Conservation (phyloP, 2,113 vertebrate species). For the Octodon degus region DNA sequence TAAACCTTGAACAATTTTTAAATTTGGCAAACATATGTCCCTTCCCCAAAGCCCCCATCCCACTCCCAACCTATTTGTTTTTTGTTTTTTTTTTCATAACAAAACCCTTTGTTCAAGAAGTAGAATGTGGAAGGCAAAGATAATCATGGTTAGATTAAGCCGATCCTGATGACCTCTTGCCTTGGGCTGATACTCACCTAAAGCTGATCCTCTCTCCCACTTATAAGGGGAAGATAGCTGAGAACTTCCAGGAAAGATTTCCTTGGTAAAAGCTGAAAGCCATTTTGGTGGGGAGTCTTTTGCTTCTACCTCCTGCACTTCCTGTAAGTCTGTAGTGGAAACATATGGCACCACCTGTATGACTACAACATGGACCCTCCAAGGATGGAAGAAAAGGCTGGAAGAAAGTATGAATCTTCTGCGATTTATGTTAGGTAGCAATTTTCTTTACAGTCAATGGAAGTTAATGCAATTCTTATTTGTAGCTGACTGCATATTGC, state of each 20-base stretch:
- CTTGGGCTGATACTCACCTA: neutral
- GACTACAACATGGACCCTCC: neutral
- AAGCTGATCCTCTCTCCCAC: neutral
- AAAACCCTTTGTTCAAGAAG: neutral
- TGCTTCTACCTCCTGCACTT: neutral
- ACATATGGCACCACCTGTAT: neutral
- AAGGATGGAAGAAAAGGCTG: neutral
- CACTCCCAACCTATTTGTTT: neutral
- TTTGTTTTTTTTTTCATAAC: neutral
- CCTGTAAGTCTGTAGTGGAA: neutral
- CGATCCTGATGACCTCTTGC: neutral
- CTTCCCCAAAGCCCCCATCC: neutral
- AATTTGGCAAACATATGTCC: neutral
- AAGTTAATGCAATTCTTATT: neutral
- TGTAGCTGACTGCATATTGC: neutral
- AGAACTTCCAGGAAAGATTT: neutral
- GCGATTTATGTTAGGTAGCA: neutral
- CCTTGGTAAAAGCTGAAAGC: neutral
- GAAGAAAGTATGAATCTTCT: neutral
- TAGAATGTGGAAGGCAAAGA: neutral
- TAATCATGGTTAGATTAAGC: neutral
- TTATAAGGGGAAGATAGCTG: neutral
- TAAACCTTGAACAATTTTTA: neutral
- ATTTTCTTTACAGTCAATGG: neutral
- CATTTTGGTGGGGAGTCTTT: too few species aligned